Evolutionary conservation across 2,888 invertebrate species (phyloP), one percentile per base, ranked within the genome.

Genomic region (Caenorhabditis sinica): DNA sequence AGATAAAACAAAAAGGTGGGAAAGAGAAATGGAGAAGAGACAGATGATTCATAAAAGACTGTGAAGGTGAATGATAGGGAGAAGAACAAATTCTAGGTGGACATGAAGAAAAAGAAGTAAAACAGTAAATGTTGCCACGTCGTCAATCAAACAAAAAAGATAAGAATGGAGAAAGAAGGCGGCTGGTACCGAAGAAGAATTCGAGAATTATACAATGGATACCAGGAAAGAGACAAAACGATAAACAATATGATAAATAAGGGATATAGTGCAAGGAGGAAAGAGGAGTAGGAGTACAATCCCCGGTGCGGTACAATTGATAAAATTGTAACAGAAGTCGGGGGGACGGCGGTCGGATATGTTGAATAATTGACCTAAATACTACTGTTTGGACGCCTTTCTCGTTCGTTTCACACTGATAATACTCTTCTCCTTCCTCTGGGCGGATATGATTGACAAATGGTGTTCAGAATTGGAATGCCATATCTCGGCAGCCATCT

Each of bases 331-430:
- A 51, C 51, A 60, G 33, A 66, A 36, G 20, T 49, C 25, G 58
- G 63, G 20, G 28, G 25, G 28, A 28, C 65, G 63, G 43, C 45
- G 40, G 60, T 49, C 45, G 49, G 76, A 77, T 79, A 68, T 81
- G 72, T 83, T 83, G 83, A 83, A 83, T 83, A 83, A 83, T 79
- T 83, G 83, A 83, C 83, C 83, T 83, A 83, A 79, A 83, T 83
- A 68, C 77, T 65, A 66, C 43, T 40, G 40, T 58, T 71, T 56
- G 63, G 51, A 33, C 71, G 45, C 20, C 36, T 51, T 63, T 40
- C 53, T 61, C 63, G 51, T 65, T 74, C 74, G 61, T 63, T 63
- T 74, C 74, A 30, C 40, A 72, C 80, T 81, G 73, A 81, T 81
- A 81, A 51, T 72, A 72, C 43, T 56, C 53, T n/a, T 56, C 53